Base-by-base conservation (phyloP, 2,113 vertebrate genomes). In the Colistium nudipinnis region DNA sequence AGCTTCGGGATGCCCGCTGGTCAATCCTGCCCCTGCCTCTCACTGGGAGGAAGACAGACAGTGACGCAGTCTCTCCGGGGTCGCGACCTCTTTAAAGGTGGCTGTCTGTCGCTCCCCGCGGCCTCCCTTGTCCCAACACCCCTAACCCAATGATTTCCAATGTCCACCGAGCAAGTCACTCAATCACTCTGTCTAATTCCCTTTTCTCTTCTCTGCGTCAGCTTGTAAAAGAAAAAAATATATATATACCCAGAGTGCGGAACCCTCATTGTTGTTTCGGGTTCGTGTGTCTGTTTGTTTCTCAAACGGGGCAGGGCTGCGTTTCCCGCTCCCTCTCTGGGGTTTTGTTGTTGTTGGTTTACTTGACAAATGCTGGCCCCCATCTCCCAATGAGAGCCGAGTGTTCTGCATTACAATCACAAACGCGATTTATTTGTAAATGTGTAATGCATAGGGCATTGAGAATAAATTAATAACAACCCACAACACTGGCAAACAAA, bases 391-490 rank as follows among this genome's bases (percentile, higher is more conserved):
- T 87, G 82, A 80, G 73, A 82, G 88, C 70, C 49, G 67, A 81
- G 77, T 75, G 76, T 84, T 88, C 89, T 82, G 87, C 83, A 87
- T 88, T 90, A 82, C 78, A 92, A 89, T 92, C 89, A 72, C 80
- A 82, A 81, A 85, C 68, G 44, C 60, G 45, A 90, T 89, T 82
- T 89, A 86, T 90, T 87, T 80, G 86, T 88, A 88, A 82, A 86
- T 88, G 80, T 88, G 78, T 81, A 89, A 89, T 80, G 80, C 86
- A 85, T 77, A 70, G 74, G 70, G 79, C 71, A 81, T 78, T 75
- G 82, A 72, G 78, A 89, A 89, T 87, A 88, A 92, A 93, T 92
- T 88, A 91, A 91, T 85, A 90, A 82, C 70, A 75, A 78, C 84
- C n/a, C 76, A 83, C 86, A 88, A 88, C 79, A 62, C 70, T 72